Evolutionary conservation across 2,888 invertebrate genomes (phyloP), one percentile per base, ranked within the genome.

Genomic region (Dynastes maya): DNA sequence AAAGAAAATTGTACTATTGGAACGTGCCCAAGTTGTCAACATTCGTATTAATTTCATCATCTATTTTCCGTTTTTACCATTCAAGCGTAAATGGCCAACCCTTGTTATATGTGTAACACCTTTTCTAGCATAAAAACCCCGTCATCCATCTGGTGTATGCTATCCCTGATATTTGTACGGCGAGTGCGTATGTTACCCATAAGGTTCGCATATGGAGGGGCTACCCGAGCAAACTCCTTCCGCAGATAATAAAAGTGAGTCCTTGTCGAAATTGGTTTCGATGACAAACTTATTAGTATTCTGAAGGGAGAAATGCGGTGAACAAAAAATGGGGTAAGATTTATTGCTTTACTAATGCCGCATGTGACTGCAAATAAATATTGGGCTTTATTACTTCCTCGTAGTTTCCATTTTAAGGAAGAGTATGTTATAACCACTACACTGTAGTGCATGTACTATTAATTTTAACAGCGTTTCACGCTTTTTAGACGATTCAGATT

Each of bases 181-280:
- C 55, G 29, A n/a, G 8, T 51, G 22, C 11, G n/a, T 11, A 9
- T 53, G 11, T 51, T 29, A 22, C 55, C 32, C 71, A 71, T 71
- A 71, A 71, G 71, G 58, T 71, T 58, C 71, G 40, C 71, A 71
- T 58, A 71, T 71, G 71, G 37, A 9, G 71, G 8, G 27, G 27
- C 6, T 29, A 11, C 13, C 55, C 0, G 6, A 9, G 16, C 37
- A 37, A 16, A 9, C 8, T n/a, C 37, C 58, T 58, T 22, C 71
- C n/a, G 27, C 11, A 37, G 37, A 71, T 71, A 58, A 71, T 53
- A 22, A 40, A 55, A 55, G 55, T 58, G 16, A 22, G 16, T 37
- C 40, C 70, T 27, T 53, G n/a, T 70, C 71, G 71, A 71, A 58
- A 58, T 55, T 71, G 71, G 55, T 71, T 58, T 37, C 55, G 71